Percentiles rank a stretch among this genome's conserved stretches.
Conservation (phyloP, 2,888 invertebrate genomes). For the Tenthredo amoena region DNA sequence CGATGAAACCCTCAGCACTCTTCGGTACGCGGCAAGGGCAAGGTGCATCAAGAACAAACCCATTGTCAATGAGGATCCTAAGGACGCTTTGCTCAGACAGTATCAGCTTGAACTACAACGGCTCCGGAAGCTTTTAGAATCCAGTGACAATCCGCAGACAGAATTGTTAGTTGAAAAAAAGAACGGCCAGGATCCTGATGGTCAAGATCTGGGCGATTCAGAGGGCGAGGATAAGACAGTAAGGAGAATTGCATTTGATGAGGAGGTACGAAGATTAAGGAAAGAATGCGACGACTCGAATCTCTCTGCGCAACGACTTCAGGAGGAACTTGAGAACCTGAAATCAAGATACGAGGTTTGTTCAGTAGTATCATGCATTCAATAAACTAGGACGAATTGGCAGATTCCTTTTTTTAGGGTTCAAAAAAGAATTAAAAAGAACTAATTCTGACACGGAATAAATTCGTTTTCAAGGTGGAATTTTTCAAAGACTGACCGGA, state of each 20-base stretch:
- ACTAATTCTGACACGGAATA: not conserved
- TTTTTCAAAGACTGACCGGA: not conserved
- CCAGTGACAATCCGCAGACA: slow-evolving; percentile 61
- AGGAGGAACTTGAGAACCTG: slow-evolving; percentile 65
- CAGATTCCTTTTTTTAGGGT: not conserved
- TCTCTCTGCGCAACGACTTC: slow-evolving; percentile 69
- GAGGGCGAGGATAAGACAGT: slow-evolving; percentile 56
- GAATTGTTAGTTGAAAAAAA: slow-evolving; percentile 51
- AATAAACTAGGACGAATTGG: not conserved
- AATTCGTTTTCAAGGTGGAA: not conserved
- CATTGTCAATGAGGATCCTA: slow-evolving; percentile 93
- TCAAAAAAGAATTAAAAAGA: not conserved
- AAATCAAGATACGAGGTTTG: slow-evolving; percentile 40
- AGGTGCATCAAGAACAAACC: slow-evolving; percentile 93
- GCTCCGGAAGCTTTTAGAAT: slow-evolving; percentile 82
- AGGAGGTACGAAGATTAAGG: slow-evolving; percentile 68
- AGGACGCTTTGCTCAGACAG: slow-evolving; percentile 91
- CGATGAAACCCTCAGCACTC: slow-evolving; percentile 90
- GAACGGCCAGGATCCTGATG: slow-evolving; percentile 46
- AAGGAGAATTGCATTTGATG: slow-evolving; percentile 49
- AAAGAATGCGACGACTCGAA: slow-evolving; percentile 71
- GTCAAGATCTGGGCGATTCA: slow-evolving; percentile 13
- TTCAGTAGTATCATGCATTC: not conserved
- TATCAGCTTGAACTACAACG: slow-evolving; percentile 92
- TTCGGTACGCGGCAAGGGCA: slow-evolving; percentile 91